Base-by-base conservation (phyloP, 2,888 invertebrate genomes). In the Synanthedon vespiformis region DNA sequence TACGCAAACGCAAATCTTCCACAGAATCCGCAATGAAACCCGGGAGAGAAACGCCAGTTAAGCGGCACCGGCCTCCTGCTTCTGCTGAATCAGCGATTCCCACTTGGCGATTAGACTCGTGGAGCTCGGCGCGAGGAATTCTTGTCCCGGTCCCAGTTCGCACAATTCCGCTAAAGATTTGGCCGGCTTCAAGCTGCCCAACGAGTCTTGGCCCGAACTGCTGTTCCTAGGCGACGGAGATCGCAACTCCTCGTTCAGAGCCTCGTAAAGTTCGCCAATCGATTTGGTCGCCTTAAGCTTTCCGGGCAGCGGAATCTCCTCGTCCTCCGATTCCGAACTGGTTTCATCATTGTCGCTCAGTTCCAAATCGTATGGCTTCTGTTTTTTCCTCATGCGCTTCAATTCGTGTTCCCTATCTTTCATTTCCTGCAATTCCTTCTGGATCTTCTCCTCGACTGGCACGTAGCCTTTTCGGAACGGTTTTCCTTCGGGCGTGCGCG, bases 401-500 rank as follows among this genome's bases (percentile, higher is more conserved):
- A 95, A 81, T 68, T 95, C 95, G 58, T 92, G 92, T 68, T 95
- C 95, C 53, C 95, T 88, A 59, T 91, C 90, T 67, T 94, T 93
- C 90, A 96, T 93, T 65, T 96, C 96, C 68, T 92, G 89, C 51
- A 97, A 81, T 75, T 97, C 97, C 58, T 92, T 92, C 68, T 95
- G 94, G 63, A 97, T 96, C 77, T 95, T 95, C 65, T 95, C 93
- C 72, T 96, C 95, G 2, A 96, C 95, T 0, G 95, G 93, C 4
- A 95, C 91, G 73, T 90, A 94, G 13, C 94, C 94, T 59, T 93
- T 94, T 53, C 94, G 88, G 40, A 92, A 86, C 1, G 91, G 90
- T 60, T 90, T 90, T 1, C 92, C 92, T 58, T 90, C 90, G 1
- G 88, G 79, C 50, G 89, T 89, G 52, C 90, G 89, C 54, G 86